Base-by-base conservation (phyloP, 2,113 vertebrate genomes). In the Lipophrys pholis region DNA sequence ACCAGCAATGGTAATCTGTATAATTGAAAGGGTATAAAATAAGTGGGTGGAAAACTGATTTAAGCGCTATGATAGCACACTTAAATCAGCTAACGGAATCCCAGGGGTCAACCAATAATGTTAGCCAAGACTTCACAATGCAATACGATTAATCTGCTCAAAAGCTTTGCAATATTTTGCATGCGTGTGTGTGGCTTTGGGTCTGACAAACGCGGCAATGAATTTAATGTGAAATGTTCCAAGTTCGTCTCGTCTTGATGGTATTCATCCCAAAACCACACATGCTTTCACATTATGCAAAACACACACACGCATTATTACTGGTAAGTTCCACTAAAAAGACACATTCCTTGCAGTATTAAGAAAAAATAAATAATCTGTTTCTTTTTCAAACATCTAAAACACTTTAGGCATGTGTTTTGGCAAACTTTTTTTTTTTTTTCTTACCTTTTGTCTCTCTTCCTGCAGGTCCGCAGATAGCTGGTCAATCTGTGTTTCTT, bases 1-100 rank as follows among this genome's bases (percentile, higher is more conserved):
- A 58, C 67, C 60, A 78, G 79, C 55, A 76, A 53, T 67, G 56
- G 76, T 78, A 83, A 88, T 86, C 62, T 87, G 71, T 75, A 67
- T 80, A 86, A 85, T 79, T 87, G 80, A 89, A 89, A 83, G 78
- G 66, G 57, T 71, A 63, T 76, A 78, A 83, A 88, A 87, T 73
- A 78, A 78, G 75, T 80, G 84, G 79, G 82, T 74, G 78, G 73
- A 73, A 87, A 82, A 78, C 59, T 81, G 62, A 85, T 79, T 85
- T 76, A 83, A 62, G 74, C 63, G 2, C 55, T 53, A 61, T 78
- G 67, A 85, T 75, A 52, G 72, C 43, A 43, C 36, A 61, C 71
- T 69, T 73, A 81, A 82, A 87, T 71, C 75, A 76, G 67, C 77
- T 66, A 45, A 79, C 61, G 69, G 50, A 68, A 76, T 75, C 67